Conservation (phyloP, 2,113 vertebrate species). For the Amazona vittata region DNA sequence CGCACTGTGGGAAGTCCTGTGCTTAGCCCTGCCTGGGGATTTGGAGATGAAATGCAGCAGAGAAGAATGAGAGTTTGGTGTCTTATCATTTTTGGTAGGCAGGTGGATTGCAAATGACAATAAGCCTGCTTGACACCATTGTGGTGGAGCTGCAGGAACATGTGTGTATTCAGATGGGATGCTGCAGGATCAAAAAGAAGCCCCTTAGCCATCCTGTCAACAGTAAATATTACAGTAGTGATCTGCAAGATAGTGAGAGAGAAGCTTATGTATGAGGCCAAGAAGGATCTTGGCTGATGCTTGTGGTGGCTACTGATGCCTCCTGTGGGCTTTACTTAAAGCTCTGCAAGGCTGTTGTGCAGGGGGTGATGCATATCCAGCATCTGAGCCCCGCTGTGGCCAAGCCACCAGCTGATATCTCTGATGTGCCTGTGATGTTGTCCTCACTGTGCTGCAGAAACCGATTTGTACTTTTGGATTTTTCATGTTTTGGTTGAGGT, state of each 20-base stretch:
- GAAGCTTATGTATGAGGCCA: neutral
- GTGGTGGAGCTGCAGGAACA: neutral
- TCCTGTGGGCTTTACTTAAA: neutral
- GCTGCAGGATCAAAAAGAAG: rapidly evolving
- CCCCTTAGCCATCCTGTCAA: too few relatives aligned
- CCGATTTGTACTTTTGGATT: neutral
- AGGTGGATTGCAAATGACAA: neutral
- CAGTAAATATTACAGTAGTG: rapidly evolving
- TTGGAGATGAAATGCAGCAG: neutral
- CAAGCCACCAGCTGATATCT: neutral
- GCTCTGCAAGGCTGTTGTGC: neutral
- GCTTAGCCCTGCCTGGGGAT: neutral
- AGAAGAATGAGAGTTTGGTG: neutral
- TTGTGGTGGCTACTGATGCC: neutral
- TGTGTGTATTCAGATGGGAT: neutral
- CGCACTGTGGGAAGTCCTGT: neutral
- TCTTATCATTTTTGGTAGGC: neutral
- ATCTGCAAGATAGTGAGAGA: neutral
- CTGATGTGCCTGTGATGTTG: neutral
- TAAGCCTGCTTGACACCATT: neutral
- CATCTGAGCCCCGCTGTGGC: neutral
- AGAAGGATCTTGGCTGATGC: neutral
- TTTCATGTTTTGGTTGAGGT: neutral
- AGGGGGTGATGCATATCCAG: neutral
- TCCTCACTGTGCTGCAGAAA: neutral